Conservation (phyloP, 1,140 invertebrate species). For the Aradophagus sp. region DNA sequence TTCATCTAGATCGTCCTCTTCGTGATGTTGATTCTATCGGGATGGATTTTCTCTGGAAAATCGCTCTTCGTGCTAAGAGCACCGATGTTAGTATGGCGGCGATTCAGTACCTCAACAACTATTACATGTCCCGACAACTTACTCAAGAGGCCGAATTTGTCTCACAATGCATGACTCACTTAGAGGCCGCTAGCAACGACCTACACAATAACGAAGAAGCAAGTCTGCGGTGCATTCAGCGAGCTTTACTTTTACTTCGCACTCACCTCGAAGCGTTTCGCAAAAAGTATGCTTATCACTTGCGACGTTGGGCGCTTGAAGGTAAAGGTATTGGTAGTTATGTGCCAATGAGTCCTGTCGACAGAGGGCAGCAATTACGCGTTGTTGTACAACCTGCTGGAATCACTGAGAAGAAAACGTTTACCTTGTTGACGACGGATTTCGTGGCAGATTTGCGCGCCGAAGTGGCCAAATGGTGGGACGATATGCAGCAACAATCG, state of each 20-base stretch:
- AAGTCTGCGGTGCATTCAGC: slow-evolving; percentile 90
- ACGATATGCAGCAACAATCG: slow-evolving; percentile 72
- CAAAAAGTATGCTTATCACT: slow-evolving; percentile 89
- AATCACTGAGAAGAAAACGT: slow-evolving; percentile 83
- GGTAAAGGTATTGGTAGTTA: slow-evolving; percentile 84
- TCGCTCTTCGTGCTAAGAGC: slow-evolving; percentile 89
- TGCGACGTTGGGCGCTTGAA: slow-evolving; percentile 88
- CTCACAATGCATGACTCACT: slow-evolving; percentile 91
- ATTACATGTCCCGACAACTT: slow-evolving; percentile 92
- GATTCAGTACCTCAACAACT: slow-evolving; percentile 93
- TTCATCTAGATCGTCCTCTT: slow-evolving; percentile 76
- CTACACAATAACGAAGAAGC: slow-evolving; percentile 84
- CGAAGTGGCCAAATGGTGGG: slow-evolving; percentile 95
- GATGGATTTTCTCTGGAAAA: slow-evolving; percentile 95
- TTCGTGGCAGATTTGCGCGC: slow-evolving; percentile 92
- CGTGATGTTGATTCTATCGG: slow-evolving; percentile 78
- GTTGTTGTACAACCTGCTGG: slow-evolving; percentile 91
- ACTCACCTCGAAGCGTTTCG: slow-evolving; percentile 95
- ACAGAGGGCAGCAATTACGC: slow-evolving; percentile 79
- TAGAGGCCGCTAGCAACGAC: slow-evolving; percentile 85
- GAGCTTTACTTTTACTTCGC: slow-evolving; percentile 89
- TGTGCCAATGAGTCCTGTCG: slow-evolving; percentile 78
- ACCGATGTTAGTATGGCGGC: slow-evolving; percentile 95
- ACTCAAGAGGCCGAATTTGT: slow-evolving; percentile 95
- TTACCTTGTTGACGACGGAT: slow-evolving; percentile 86